Base-by-base conservation (phyloP, 2,797 vertebrate species). In the Sternarchorhynchus goeldii region DNA sequence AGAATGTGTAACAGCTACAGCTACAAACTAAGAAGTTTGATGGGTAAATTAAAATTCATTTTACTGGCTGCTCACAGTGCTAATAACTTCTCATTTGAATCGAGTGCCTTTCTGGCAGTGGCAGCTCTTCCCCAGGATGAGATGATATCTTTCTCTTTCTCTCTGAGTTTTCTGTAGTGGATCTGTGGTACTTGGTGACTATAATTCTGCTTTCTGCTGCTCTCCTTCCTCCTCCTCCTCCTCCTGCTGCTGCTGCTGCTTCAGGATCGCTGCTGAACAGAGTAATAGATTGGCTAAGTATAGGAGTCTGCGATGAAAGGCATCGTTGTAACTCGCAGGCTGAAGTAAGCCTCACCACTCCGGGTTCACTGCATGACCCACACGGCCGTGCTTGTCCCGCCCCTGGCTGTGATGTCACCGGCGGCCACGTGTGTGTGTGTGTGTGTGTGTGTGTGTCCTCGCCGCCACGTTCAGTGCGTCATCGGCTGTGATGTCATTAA, bases 261-360 rank as follows among this genome's bases (percentile, higher is more conserved):
- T 91, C 95, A 99, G 98, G 97, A 98, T 98, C 90, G 96, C 97
- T 81, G 96, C 97, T 91, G 98, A 99, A 93, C 98, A 99, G 93
- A 98, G 96, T 97, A 97, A 96, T 98, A 98, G 98, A 94, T 97
- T 99, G 98, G 98, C 97, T 96, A 99, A 98, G 93, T 99, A 99
- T 98, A 98, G 98, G 92, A 99, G 96, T 64, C 96, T 99, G 89
- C 96, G 97, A 93, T 99, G 97, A 94, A 50, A 95, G 91, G 88
- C 83, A 91, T 87, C 85, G 88, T 93, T 91, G 88, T 80, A 90
- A 93, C 90, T 88, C 89, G 92, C 85, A 87, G 92, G 90, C 93
- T 93, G 90, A 95, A 95, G 95, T 97, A 99, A 97, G 96, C 90
- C 87, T 82, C 87, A 89, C 88, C 89, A 88, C 25, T 25, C 76